phyloP scores from a whole-genome alignment of 2,797 vertebrate species.

The Gouania willdenowi region DNA sequence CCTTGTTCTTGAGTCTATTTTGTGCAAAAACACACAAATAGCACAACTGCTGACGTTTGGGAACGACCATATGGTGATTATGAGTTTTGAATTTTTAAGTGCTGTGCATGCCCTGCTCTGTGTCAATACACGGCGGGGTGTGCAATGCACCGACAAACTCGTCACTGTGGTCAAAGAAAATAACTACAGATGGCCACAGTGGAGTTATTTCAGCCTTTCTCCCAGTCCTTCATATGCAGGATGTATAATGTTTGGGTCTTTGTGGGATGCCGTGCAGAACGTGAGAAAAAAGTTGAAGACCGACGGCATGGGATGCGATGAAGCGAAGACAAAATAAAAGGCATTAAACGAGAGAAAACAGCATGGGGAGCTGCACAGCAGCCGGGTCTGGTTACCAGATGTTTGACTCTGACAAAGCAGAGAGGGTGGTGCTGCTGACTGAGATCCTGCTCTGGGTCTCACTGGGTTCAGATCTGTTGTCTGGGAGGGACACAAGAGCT shows the following conservation, averaged over 20 bases:
- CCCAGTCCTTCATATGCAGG: slow-evolving; percentile 17
- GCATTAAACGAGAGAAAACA: slow-evolving; percentile 34
- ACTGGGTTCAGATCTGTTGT: slow-evolving; percentile 38
- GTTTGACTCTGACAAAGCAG: slow-evolving; percentile 47
- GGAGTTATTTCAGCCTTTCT: slow-evolving; percentile 25
- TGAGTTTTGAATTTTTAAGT: background rate
- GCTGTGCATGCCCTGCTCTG: background rate
- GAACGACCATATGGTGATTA: background rate
- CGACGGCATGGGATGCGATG: slow-evolving; percentile 44
- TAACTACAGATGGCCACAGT: slow-evolving; percentile 5
- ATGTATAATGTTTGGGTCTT: slow-evolving; percentile 26
- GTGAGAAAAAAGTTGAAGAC: slow-evolving; percentile 15
- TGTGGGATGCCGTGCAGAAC: slow-evolving; percentile 17
- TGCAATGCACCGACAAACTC: background rate
- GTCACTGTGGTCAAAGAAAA: slow-evolving; percentile 1
- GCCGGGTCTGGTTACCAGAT: slow-evolving; percentile 62
- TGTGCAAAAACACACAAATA: background rate
- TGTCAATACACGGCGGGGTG: background rate
- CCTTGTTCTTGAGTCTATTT: background rate
- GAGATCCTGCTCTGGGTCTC: slow-evolving; percentile 29
- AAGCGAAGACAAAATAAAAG: slow-evolving; percentile 31
- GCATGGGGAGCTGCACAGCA: slow-evolving; percentile 22
- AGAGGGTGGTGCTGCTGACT: slow-evolving; percentile 44
- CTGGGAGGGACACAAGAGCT: slow-evolving; percentile 22
- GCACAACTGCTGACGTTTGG: background rate